Conservation (phyloP, 2,113 vertebrate genomes). For the Passer montanus region DNA sequence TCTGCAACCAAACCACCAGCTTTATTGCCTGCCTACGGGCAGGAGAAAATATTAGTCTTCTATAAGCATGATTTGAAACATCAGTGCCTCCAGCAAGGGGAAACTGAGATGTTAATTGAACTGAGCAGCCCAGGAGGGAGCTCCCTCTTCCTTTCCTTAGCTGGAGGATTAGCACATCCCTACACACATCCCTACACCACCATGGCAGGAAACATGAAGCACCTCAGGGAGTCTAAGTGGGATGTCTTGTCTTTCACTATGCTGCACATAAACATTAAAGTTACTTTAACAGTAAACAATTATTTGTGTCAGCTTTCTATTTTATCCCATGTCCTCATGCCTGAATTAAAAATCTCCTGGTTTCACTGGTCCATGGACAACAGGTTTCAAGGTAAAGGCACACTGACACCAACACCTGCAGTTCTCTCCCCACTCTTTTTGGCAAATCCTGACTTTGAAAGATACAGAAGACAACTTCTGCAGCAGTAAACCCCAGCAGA, state of each 20-base stretch:
- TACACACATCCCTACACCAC: background rate
- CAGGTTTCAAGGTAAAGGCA: background rate
- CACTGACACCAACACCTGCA: background rate
- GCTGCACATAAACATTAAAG: background rate
- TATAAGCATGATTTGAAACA: conserved; percentile 49
- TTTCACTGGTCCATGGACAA: background rate
- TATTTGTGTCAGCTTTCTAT: background rate
- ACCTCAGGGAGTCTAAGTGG: background rate
- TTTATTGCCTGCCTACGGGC: conserved; percentile 49
- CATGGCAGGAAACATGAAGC: background rate
- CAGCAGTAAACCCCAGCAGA: background rate
- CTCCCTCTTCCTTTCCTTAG: conserved; percentile 6
- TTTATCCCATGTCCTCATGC: background rate
- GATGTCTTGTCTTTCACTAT: background rate
- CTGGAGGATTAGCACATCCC: conserved; percentile 23
- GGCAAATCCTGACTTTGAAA: background rate
- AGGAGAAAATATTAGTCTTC: conserved; percentile 49
- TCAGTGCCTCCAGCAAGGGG: conserved; percentile 49
- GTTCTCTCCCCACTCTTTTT: background rate
- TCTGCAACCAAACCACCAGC: conserved; percentile 49
- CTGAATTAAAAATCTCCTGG: background rate
- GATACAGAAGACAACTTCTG: background rate
- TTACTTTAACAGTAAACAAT: background rate
- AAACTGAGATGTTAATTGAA: conserved; percentile 55
- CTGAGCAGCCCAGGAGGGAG: conserved; percentile 34